Conservation (phyloP, 2,888 invertebrate genomes). For the Melolontha melolontha region DNA sequence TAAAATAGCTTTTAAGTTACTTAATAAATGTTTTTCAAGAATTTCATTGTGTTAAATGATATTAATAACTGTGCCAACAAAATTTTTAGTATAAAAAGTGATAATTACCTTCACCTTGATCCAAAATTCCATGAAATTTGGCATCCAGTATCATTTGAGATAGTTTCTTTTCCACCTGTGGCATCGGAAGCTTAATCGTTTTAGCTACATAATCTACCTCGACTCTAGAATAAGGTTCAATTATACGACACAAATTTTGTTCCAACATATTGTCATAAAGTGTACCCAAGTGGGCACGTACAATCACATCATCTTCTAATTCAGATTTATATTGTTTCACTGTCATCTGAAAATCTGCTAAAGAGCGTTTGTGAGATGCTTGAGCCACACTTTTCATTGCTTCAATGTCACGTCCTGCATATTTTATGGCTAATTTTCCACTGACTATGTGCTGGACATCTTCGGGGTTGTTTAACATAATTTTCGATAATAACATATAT, state of each 20-base stretch:
- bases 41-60: too few species aligned
- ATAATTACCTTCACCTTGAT: conserved; percentile 88
- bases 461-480: conserved; percentile 96
- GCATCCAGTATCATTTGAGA: conserved; percentile 99
- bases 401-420: conserved; percentile 94
- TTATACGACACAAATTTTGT: conserved; percentile 97
- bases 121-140: conserved; percentile 96
- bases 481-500: conserved; percentile 99
- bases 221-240: conserved; percentile 98
- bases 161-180: conserved; percentile 96
- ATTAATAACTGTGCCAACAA: neutral
- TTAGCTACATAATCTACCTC: conserved; percentile 94
- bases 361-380: conserved; percentile 95
- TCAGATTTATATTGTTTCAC: conserved; percentile 89
- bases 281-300: conserved; percentile 95
- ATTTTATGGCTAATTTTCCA: conserved; percentile 96
- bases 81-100: neutral
- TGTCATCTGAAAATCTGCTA: conserved; percentile 95
- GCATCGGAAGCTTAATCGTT: conserved; percentile 89
- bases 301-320: conserved; percentile 95
- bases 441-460: conserved; percentile 96
- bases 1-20: too few species aligned
- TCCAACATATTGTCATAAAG: conserved; percentile 99
- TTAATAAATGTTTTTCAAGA: too few species aligned
- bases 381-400: conserved; percentile 98